Base-by-base conservation (phyloP, 2,113 vertebrate genomes). In the Phainopepla nitens region DNA sequence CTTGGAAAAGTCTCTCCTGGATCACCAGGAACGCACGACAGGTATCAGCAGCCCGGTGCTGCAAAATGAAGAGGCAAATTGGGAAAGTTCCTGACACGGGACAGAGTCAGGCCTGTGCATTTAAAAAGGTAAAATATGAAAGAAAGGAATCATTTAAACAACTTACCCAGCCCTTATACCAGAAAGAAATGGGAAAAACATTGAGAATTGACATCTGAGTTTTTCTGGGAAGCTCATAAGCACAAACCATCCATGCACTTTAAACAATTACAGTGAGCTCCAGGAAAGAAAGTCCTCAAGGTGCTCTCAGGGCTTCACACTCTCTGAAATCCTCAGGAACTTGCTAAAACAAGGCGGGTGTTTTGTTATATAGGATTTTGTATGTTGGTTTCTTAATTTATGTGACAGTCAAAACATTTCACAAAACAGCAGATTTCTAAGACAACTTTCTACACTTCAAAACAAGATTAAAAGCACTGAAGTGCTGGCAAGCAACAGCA, bases 11-110 rank as follows among this genome's bases (percentile, higher is more conserved):
- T 50, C 21, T 51, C 7, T 11, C 20, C 53, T 11, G 13, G 16
- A 78, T 54, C 15, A 36, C 16, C 33, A 71, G 18, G 31, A 41
- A 79, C 66, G 22, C 27, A 33, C 6, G 11, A 51, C 12, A 25
- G 5, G 13, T 12, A 42, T 35, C 31, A 88, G 44, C 53, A 82
- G 39, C 12, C 10, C 0, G 0, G 23, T 4, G 41, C 12, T 9
- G 8, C 35, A 72, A 28, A 35, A 72, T 4, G 7, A 72, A 77
- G 24, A 81, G n/a, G 11, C 8, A 9, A 16, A 57, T 3, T 5
- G 5, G 13, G 25, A 76, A 44, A n/a, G n/a, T 61, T 72, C 27
- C 31, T 47, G 31, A 68, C n/a, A 45, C 13, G 77, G 18, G 15
- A 47, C 0, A 45, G 13, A 65, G 39, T 39, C 11, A 31, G 47